These are phyloP conservation scores for Erannis defoliaria DNA, from an alignment of 2,888 invertebrate species.

Conservation along the genomic window DNA sequence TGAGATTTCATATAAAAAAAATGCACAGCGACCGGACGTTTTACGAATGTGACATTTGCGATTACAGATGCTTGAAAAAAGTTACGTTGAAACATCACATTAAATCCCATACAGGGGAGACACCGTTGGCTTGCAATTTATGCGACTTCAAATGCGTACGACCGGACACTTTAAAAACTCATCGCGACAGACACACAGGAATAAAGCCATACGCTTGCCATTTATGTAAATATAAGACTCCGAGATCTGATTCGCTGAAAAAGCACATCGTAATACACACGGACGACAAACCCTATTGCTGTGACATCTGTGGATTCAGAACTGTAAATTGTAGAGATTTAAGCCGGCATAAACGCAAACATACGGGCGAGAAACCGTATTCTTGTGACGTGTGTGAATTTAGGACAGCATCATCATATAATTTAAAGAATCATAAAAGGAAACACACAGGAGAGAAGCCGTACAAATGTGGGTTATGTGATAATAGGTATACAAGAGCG, in stretches of 20 bases:
- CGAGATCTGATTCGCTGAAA: constrained; percentile 6
- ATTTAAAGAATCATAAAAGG: constrained; percentile 12
- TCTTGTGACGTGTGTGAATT: constrained; percentile 6
- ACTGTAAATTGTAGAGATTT: constrained; percentile 4
- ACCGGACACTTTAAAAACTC: constrained; percentile 7
- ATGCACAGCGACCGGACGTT: neutral
- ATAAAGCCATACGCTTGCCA: constrained; percentile 26
- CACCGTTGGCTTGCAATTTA: constrained; percentile 16
- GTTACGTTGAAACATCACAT: constrained; percentile 12
- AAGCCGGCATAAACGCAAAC: constrained; percentile 15
- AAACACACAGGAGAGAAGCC: constrained; percentile 22
- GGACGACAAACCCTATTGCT: constrained; percentile 10
- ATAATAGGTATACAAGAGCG: constrained; percentile 14
- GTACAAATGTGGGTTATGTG: constrained; percentile 22
- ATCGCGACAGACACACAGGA: neutral
- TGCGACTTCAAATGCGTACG: constrained; percentile 18
- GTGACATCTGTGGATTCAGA: constrained; percentile 15
- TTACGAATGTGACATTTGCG: constrained; percentile 9
- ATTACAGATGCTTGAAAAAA: constrained; percentile 6
- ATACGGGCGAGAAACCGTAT: constrained; percentile 23
- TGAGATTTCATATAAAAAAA: constrained; percentile 3
- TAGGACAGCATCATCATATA: neutral
- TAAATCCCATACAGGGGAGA: constrained; percentile 16
- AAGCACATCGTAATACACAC: constrained; percentile 7
- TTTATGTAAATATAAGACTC: constrained; percentile 19